These are phyloP conservation scores for Trichonephila clavata DNA, from an alignment of 1,140 invertebrate species.

Conservation along the genomic window DNA sequence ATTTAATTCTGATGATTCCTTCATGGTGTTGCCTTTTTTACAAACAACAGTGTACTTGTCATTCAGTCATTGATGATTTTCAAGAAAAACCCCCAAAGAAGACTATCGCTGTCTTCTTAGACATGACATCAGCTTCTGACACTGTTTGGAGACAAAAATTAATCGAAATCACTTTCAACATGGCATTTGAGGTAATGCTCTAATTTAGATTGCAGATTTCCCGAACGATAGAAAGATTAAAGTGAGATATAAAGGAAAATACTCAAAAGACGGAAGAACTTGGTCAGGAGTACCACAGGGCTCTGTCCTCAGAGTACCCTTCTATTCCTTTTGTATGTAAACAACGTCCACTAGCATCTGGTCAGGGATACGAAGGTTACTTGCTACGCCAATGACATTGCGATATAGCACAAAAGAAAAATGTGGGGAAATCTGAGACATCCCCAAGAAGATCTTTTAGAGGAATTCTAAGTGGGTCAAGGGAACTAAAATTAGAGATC, in stretches of 20 bases:
- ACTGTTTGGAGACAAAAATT: conserved; percentile 45
- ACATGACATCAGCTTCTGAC: conserved; percentile 8
- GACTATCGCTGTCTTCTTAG: not conserved
- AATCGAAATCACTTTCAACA: not conserved
- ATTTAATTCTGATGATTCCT: too few relatives aligned
- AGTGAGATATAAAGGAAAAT: not conserved
- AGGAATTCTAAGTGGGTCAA: not conserved
- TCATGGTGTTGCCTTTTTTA: too few relatives aligned
- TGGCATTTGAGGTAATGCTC: not conserved
- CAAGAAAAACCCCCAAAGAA: conserved; percentile 13
- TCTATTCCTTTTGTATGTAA: not conserved
- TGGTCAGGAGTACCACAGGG: not conserved
- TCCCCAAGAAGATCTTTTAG: not conserved
- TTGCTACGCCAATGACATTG: not conserved
- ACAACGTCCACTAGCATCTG: not conserved
- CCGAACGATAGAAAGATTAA: not conserved
- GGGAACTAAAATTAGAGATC: conserved; percentile 31
- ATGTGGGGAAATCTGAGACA: not conserved
- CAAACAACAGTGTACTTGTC: not conserved
- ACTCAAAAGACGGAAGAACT: not conserved
- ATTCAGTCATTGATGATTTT: not conserved
- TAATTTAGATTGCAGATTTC: conserved; percentile 42
- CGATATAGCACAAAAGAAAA: not conserved
- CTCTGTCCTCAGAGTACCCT: not conserved
- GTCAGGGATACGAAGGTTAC: not conserved